Base-by-base conservation (phyloP, 2,113 vertebrate species). In the Upupa epops region DNA sequence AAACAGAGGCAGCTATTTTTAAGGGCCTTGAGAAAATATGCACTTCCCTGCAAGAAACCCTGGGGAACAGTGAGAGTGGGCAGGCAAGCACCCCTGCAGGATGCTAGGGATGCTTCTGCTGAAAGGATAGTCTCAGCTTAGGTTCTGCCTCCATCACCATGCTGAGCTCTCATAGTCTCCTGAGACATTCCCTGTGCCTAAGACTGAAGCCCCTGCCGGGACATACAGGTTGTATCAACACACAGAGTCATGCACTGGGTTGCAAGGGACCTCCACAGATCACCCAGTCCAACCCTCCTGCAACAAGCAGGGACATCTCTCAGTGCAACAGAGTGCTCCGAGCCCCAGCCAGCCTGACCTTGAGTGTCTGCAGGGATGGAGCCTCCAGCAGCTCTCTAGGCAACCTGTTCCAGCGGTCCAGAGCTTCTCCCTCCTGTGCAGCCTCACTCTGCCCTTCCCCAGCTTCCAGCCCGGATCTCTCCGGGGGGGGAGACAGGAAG, bases 61-160 rank as follows among this genome's bases (percentile, higher is more conserved):
- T 0, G 1, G 25, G 34, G 32, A 70, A 42, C 0, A 0, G 21
- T 21, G 18, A 40, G 28, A 29, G 12, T 42, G 13, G 25, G 48
- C 64, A 81, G 29, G 51, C 31, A 31, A 71, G 34, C 9, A 45
- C 5, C 15, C 22, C 61, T 64, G 31, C 45, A 64, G 55, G 49
- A 25, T 25, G 11, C 48, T 58, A 22, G 1, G 1, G 59, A 21
- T 17, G 15, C 21, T 64, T 29, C 31, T 3, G 0, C 6, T 0
- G 0, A 61, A 63, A 9, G 4, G 45, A 9, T 9, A 2, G 5
- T 5, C 52, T 71, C 48, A 21, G 26, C 14, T 32, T 80, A 49
- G 28, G 21, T 42, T 69, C 36, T 40, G 64, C 55, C 28, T 69
- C 48, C 18, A 72, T n/a, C 24, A 19, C 24, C 17, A 54, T 3